A percentile compares a stretch with the other conserved stretches of the same genome.
Evolutionary conservation across 1,140 invertebrate genomes (phyloP).

Genomic region (Kradibia gibbosae): DNA sequence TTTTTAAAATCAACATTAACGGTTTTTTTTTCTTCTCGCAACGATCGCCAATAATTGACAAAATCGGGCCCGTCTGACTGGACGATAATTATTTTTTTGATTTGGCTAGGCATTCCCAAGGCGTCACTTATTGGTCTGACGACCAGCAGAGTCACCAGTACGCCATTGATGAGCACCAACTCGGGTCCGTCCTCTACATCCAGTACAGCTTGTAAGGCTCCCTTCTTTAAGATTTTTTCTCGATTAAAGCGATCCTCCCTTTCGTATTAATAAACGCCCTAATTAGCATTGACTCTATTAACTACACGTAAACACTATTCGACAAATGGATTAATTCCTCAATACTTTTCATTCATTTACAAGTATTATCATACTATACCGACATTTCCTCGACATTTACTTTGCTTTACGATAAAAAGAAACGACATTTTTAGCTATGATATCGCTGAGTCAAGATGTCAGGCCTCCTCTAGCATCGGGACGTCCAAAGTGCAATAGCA

Average conservation of each 20-base stretch:
- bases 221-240: too few relatives aligned
- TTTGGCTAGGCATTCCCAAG: slow-evolving; percentile 81
- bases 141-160: slow-evolving; percentile 78
- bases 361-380: too few relatives aligned
- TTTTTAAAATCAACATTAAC: slow-evolving; percentile 19
- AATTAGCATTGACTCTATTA: too few relatives aligned
- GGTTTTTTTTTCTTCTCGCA: neutral
- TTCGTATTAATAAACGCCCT: too few relatives aligned
- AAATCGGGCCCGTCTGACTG: neutral
- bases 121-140: slow-evolving; percentile 84
- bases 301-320: too few relatives aligned
- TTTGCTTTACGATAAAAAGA: neutral
- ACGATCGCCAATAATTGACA: neutral
- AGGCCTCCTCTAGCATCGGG: slow-evolving; percentile 80
- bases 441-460: slow-evolving; percentile 74
- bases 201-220: slow-evolving; percentile 77
- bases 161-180: slow-evolving; percentile 79
- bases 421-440: slow-evolving; percentile 66
- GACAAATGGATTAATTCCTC: too few relatives aligned
- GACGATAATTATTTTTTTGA: neutral
- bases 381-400: too few relatives aligned
- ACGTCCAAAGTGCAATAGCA: slow-evolving; percentile 92
- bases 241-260: too few relatives aligned
- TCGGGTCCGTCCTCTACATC: slow-evolving; percentile 80
- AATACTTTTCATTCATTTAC: too few relatives aligned